Conservation (phyloP, 2,888 invertebrate species). For the Dynastes maya region DNA sequence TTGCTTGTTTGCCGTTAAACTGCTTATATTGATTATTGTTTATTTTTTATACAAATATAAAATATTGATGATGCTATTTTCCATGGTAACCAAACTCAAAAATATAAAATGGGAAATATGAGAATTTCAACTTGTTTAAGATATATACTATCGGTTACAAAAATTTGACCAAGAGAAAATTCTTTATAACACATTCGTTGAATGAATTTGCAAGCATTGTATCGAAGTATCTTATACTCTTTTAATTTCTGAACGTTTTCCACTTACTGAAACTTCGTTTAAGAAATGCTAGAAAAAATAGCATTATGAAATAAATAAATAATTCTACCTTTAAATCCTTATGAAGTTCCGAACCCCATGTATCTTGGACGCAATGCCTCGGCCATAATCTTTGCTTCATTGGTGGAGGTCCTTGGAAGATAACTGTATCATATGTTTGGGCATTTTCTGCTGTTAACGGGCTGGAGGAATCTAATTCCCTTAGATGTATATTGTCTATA, state of each 20-base stretch:
- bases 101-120: no score
- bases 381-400: constrained; percentile 96
- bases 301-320: neutral
- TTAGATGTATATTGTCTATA: constrained; percentile 89
- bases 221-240: no score
- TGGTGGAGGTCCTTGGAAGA: constrained; percentile 89
- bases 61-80: no score
- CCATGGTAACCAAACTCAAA: no score
- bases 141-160: no score
- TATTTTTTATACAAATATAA: neutral
- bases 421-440: constrained; percentile 91
- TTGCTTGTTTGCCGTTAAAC: neutral
- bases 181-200: no score
- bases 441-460: constrained; percentile 84
- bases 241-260: no score
- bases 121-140: no score
- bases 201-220: no score
- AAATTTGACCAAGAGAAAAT: no score
- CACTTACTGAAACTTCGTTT: no score
- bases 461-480: constrained; percentile 82
- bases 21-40: no score
- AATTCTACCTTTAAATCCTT: constrained; percentile 84
- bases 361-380: constrained; percentile 94
- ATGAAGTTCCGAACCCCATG: constrained; percentile 96
- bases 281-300: neutral